Percentiles rank a stretch among this genome's conserved stretches.
phyloP scores from a whole-genome alignment of 2,888 invertebrate species.

The Hypsopygia costalis region DNA sequence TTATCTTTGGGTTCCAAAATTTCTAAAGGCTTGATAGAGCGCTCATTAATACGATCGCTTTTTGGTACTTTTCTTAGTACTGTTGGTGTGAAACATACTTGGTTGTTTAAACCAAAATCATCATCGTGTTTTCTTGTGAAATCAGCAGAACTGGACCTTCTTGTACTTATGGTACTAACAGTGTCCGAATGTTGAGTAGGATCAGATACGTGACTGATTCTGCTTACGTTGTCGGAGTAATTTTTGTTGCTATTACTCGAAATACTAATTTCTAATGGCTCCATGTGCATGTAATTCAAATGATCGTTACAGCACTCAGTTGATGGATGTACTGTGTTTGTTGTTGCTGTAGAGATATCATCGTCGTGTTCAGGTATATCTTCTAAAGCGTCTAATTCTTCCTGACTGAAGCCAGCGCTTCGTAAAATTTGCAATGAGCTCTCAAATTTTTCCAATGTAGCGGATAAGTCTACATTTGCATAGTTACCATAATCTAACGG shows the following conservation, averaged over 20 bases:
- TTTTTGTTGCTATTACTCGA: conserved; percentile 64
- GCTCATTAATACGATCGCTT: conserved; percentile 60
- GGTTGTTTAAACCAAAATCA: conserved; percentile 52
- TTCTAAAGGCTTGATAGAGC: conserved; percentile 35
- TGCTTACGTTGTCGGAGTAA: conserved; percentile 74
- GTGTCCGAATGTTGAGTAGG: conserved; percentile 66
- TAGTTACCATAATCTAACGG: conserved; percentile 79
- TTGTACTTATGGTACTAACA: conserved; percentile 61
- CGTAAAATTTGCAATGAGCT: conserved; percentile 85
- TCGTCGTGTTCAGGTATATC: conserved; percentile 70
- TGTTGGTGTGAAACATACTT: conserved; percentile 65
- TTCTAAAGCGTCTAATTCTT: conserved; percentile 74
- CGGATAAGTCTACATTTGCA: conserved; percentile 88
- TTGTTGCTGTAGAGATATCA: conserved; percentile 62
- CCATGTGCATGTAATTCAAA: conserved; percentile 64
- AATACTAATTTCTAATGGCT: conserved; percentile 58
- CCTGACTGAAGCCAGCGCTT: conserved; percentile 81
- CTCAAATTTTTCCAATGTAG: conserved; percentile 88
- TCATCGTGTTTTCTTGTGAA: conserved; percentile 81
- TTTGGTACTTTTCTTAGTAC: conserved; percentile 61
- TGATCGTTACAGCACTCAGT: conserved; percentile 63
- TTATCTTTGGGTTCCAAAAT: conserved; percentile 46
- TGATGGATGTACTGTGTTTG: conserved; percentile 55
- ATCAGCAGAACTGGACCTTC: conserved; percentile 83
- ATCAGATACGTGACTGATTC: conserved; percentile 77